These are phyloP conservation scores for Gymnothorax javanicus DNA, from an alignment of 2,797 vertebrate species.

Conservation along the genomic window DNA sequence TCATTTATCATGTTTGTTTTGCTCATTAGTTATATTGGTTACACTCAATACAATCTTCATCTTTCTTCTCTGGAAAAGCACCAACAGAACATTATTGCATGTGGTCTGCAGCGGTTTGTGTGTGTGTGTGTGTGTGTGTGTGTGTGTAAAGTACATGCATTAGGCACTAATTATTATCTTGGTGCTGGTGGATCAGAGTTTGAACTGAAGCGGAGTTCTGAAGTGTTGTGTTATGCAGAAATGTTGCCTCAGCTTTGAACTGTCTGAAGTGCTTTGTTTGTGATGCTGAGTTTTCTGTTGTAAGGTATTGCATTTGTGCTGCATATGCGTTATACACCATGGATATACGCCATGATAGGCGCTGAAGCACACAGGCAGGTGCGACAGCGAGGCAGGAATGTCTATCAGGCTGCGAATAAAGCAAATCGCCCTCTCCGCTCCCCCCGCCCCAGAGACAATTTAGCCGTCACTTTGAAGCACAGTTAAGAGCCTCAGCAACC, in stretches of 20 bases:
- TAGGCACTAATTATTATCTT: background rate
- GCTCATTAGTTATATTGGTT: slow-evolving; percentile 2
- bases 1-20: slow-evolving; percentile 6
- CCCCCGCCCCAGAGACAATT: background rate
- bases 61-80: background rate
- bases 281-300: background rate
- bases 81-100: background rate
- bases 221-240: background rate
- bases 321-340: background rate
- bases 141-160: background rate
- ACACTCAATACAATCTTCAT: background rate
- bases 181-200: background rate
- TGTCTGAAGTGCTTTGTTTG: no score
- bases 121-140: background rate
- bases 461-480: slow-evolving; percentile 8
- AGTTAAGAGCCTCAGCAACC: slow-evolving; percentile 4
- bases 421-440: background rate
- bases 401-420: background rate
- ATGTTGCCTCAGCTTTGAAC: no score
- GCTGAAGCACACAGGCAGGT: background rate
- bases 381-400: background rate
- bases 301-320: background rate
- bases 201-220: background rate
- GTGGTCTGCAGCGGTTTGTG: background rate
- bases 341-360: no score